Evolutionary conservation across 1,140 invertebrate genomes (phyloP).

Genomic region (Zaprionus taronus): DNA sequence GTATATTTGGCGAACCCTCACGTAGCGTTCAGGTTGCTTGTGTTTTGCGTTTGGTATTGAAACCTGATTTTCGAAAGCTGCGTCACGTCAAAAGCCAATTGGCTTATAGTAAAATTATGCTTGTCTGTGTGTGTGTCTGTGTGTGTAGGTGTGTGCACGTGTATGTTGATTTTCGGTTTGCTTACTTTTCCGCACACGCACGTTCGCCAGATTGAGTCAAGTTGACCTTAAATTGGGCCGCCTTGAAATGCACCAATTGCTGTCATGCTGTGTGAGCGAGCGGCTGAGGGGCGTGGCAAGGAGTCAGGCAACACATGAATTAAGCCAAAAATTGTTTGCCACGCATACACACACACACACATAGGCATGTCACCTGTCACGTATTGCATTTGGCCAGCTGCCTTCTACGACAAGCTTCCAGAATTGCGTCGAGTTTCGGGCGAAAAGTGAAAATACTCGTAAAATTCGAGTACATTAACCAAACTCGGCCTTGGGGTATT

Average conservation of each 20-base stretch:
- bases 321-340: background rate
- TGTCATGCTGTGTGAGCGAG: background rate
- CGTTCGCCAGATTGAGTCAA: background rate
- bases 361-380: background rate
- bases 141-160: background rate
- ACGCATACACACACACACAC: background rate
- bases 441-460: constrained; percentile 7
- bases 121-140: background rate
- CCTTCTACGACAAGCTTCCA: background rate
- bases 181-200: constrained; percentile 4
- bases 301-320: constrained; percentile 3
- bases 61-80: constrained; percentile 3
- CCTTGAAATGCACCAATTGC: constrained; percentile 5
- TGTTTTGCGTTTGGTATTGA: constrained; percentile 4
- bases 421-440: background rate
- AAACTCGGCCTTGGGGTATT: background rate
- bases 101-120: constrained; percentile 2
- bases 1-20: constrained; percentile 6
- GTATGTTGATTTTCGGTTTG: constrained; percentile 1
- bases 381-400: background rate
- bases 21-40: background rate
- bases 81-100: constrained; percentile 6
- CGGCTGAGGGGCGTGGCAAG: too few species aligned
- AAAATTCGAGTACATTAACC: background rate
- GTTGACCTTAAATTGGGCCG: constrained; percentile 6